Evolutionary conservation across 2,888 invertebrate species (phyloP), one percentile per base, ranked within the genome.

Genomic region (Amphipyra berbera): DNA sequence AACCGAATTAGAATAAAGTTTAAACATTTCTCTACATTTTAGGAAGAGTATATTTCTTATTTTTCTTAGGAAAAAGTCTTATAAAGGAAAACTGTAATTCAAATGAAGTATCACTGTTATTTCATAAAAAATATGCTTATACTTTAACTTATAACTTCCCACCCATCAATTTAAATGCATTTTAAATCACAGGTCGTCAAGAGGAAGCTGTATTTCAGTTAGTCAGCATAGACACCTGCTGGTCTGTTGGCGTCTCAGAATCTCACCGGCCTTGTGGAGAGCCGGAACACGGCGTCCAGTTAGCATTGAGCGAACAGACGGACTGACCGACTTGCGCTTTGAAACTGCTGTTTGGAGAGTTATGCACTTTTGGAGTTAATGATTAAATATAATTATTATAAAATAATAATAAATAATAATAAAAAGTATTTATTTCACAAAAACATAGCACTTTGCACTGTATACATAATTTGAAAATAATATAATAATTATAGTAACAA

Each of bases 171-270:
- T 6, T 47, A 38, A 58, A 60, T 50, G 10, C 3, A 30, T 38
- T 58, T 55, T 40, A 63, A 72, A 72, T 73, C 71, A 56, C 48
- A 47, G 56, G 6, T 12, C 8, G 6, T 30, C 35, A 49, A 60
- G 7, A 61, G 71, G 74, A 69, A 56, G 63, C 38, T 46, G 55
- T 41, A 46, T 40, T 21, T 21, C 21, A 21, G 67, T 54, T 48
- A 33, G 52, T 54, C 41, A 35, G n/a, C 53, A 78, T 81, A 83
- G 81, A 73, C 82, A 82, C 80, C 82, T 83, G 83, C 82, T 33
- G 48, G 38, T 13, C 6, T 33, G 42, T 45, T 30, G 61, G 54
- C 52, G 63, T 40, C 62, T 60, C 73, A 54, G 54, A 60, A 68
- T 50, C 68, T 64, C 27, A 61, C 52, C 60, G 80, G 54, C 81